Conservation (phyloP, 2,888 invertebrate species). For the Diadromus collaris region DNA sequence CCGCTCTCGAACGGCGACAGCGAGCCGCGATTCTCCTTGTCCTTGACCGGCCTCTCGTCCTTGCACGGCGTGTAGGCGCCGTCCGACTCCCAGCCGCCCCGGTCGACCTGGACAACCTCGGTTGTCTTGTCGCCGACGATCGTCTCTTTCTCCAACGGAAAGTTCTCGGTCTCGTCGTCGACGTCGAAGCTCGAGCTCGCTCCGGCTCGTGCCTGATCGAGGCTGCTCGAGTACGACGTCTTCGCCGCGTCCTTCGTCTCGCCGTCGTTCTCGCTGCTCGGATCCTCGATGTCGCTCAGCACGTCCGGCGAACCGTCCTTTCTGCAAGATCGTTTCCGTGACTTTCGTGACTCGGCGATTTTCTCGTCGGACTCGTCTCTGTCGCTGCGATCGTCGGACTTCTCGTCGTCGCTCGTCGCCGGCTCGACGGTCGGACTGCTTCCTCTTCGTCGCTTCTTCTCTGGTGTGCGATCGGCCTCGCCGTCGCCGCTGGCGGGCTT, state of each 20-base stretch:
- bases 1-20: constrained; percentile 71
- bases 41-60: constrained; percentile 75
- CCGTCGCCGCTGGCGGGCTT: constrained; percentile 54
- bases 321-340: constrained; percentile 40
- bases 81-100: constrained; percentile 75
- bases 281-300: constrained; percentile 47
- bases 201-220: constrained; percentile 53
- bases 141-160: constrained; percentile 72
- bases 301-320: constrained; percentile 39
- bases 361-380: constrained; percentile 43
- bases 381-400: constrained; percentile 11
- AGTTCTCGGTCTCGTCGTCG: constrained; percentile 69
- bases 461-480: constrained; percentile 2
- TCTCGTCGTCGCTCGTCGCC: constrained; percentile 14
- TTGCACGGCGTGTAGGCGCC: constrained; percentile 78
- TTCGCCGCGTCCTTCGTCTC: constrained; percentile 48
- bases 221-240: constrained; percentile 51
- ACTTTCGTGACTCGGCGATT: constrained; percentile 27
- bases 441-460: background rate
- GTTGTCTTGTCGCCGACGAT: constrained; percentile 15
- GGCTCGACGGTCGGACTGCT: constrained; percentile 1
- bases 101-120: constrained; percentile 31
- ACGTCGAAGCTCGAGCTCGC: constrained; percentile 61
- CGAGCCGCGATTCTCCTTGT: constrained; percentile 60
- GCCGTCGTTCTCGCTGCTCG: constrained; percentile 51